Evolutionary conservation across 2,888 invertebrate species (phyloP).

Genomic region (Cybosia mesomella): DNA sequence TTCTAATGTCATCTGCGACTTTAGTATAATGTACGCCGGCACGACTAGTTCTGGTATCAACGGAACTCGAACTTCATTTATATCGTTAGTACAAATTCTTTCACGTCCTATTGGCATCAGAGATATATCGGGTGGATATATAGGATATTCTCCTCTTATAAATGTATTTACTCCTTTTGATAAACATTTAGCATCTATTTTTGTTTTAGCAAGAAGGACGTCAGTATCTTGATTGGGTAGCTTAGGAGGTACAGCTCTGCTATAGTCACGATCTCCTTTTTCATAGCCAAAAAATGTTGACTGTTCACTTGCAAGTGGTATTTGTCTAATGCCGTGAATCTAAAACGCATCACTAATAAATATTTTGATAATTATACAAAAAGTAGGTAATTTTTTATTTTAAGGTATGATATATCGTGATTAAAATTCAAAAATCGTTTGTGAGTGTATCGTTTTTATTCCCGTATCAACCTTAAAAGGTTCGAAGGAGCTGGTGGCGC

Average conservation of each 20-base stretch:
- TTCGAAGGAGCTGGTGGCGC: background rate
- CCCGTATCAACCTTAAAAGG: background rate
- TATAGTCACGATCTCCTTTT: slow-evolving; percentile 63
- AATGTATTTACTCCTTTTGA: slow-evolving; percentile 63
- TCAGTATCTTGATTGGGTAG: slow-evolving; percentile 55
- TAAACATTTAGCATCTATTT: slow-evolving; percentile 67
- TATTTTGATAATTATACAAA: background rate
- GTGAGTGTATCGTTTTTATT: background rate
- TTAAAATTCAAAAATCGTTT: background rate
- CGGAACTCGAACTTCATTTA: slow-evolving; percentile 64
- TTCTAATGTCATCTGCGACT: slow-evolving; percentile 76
- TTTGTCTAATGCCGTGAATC: slow-evolving; percentile 66
- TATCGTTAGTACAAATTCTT: slow-evolving; percentile 73
- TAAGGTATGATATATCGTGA: background rate
- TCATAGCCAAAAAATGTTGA: slow-evolving; percentile 68
- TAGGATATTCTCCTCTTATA: slow-evolving; percentile 69
- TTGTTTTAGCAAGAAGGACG: slow-evolving; percentile 70
- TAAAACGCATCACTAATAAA: slow-evolving; percentile 35
- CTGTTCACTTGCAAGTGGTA: slow-evolving; percentile 22
- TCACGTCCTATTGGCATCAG: slow-evolving; percentile 56
- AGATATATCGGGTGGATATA: slow-evolving; percentile 65
- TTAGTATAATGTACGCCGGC: slow-evolving; percentile 62
- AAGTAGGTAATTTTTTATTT: background rate
- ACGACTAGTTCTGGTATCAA: slow-evolving; percentile 59
- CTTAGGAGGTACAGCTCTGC: slow-evolving; percentile 41